Percentiles rank a stretch among this genome's conserved stretches.
Conservation (phyloP, 2,113 vertebrate species). For the Labrus mixtus region DNA sequence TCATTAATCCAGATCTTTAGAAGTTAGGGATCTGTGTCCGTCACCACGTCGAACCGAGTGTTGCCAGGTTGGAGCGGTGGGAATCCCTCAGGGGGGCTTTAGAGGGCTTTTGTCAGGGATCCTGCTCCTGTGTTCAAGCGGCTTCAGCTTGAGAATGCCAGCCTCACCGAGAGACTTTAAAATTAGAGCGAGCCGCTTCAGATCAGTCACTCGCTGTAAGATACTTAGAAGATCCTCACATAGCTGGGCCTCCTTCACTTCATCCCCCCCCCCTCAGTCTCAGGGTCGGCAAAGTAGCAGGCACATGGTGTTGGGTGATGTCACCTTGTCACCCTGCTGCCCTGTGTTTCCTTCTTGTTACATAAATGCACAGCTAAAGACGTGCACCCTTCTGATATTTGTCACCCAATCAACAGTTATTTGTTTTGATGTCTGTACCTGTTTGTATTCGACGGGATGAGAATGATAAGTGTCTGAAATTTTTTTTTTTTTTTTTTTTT, state of each 20-base stretch:
- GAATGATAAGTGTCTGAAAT: background rate
- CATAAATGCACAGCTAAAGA: background rate
- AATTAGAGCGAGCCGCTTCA: constrained; percentile 57
- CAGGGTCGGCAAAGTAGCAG: constrained; percentile 33
- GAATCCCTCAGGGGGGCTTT: constrained; percentile 36
- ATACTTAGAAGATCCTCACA: constrained; percentile 54
- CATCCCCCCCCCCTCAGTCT: background rate
- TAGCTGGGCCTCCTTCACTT: constrained; percentile 16
- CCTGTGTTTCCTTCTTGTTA: constrained; percentile 42
- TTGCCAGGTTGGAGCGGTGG: constrained; percentile 45
- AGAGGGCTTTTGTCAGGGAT: constrained; percentile 24
- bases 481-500: background rate
- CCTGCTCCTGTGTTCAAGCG: constrained; percentile 25
- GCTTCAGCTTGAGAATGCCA: constrained; percentile 21
- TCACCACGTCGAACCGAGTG: constrained; percentile 8
- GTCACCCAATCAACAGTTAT: background rate
- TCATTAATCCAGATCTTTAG: constrained; percentile 18
- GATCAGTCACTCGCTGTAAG: constrained; percentile 50
- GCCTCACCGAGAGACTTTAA: constrained; percentile 55
- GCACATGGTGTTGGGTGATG: constrained; percentile 60
- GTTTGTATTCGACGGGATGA: too few relatives aligned
- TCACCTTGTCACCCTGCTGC: constrained; percentile 63
- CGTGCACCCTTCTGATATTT: background rate
- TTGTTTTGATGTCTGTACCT: background rate
- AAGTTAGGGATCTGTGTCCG: constrained; percentile 41